A percentile compares a stretch with the other conserved stretches of the same genome.
Conservation (phyloP, 2,888 invertebrate genomes). For the Drosophila neoperkinsi region DNA sequence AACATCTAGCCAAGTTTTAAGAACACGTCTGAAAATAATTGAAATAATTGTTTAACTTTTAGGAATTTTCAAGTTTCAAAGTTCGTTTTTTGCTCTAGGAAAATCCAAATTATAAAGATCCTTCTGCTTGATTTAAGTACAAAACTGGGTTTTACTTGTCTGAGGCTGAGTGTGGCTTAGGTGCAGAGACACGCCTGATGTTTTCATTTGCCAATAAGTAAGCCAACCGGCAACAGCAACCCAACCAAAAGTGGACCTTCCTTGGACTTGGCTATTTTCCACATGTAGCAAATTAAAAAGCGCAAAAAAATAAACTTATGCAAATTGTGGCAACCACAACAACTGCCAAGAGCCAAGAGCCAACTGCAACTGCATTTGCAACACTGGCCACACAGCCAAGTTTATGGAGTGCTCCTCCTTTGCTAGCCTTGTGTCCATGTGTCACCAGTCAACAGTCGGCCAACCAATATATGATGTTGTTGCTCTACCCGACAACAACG, state of each 20-base stretch:
- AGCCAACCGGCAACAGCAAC: slow-evolving; percentile 9
- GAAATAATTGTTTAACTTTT: neutral
- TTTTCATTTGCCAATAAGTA: slow-evolving; percentile 66
- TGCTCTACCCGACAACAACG: slow-evolving; percentile 40
- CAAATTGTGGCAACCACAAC: slow-evolving; percentile 52
- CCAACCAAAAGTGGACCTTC: slow-evolving; percentile 38
- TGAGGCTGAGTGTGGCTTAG: neutral
- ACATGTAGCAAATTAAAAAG: slow-evolving; percentile 65
- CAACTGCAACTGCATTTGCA: slow-evolving; percentile 42
- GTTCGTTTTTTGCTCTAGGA: fast-evolving
- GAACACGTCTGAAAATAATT: neutral
- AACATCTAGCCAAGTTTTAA: neutral
- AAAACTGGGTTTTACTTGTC: neutral
- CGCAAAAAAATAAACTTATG: slow-evolving; percentile 69
- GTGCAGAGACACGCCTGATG: slow-evolving; percentile 54
- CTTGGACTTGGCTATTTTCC: slow-evolving; percentile 42
- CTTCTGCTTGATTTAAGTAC: neutral
- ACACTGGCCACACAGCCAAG: slow-evolving; percentile 56
- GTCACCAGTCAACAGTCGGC: slow-evolving; percentile 77
- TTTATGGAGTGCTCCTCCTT: slow-evolving; percentile 66
- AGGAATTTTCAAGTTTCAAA: neutral
- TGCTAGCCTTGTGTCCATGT: slow-evolving; percentile 71
- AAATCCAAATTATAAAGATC: neutral
- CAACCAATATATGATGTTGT: slow-evolving; percentile 72
- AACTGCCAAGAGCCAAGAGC: slow-evolving; percentile 14